Evolutionary conservation across 2,113 vertebrate genomes (phyloP).

Genomic region (Neodon shergylaensis): DNA sequence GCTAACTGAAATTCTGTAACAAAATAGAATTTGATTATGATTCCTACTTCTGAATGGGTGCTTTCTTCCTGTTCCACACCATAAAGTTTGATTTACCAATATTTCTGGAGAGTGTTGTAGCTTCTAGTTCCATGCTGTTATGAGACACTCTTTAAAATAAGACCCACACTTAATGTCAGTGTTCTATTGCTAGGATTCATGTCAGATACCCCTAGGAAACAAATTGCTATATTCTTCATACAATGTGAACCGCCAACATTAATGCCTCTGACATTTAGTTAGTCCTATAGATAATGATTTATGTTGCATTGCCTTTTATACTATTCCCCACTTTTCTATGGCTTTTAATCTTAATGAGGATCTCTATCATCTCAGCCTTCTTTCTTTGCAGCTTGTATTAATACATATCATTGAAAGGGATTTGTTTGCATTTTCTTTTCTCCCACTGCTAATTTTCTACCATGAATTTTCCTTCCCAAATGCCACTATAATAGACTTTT

Average conservation of each 20-base stretch:
- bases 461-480: slow-evolving; percentile 55
- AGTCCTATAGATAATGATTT: slow-evolving; percentile 51
- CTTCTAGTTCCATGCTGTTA: slow-evolving; percentile 52
- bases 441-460: slow-evolving; percentile 26
- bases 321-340: slow-evolving; percentile 66
- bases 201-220: slow-evolving; percentile 75
- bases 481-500: slow-evolving; percentile 57
- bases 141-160: slow-evolving; percentile 75
- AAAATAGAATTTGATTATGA: slow-evolving; percentile 26
- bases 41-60: slow-evolving; percentile 45
- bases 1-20: slow-evolving; percentile 52
- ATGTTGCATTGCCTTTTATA: slow-evolving; percentile 63
- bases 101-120: slow-evolving; percentile 26
- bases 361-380: slow-evolving; percentile 48
- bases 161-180: slow-evolving; percentile 45
- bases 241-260: slow-evolving; percentile 70
- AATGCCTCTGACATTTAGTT: slow-evolving; percentile 69
- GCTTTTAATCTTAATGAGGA: slow-evolving; percentile 80
- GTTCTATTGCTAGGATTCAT: slow-evolving; percentile 66
- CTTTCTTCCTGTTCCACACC: slow-evolving; percentile 33
- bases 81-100: slow-evolving; percentile 56
- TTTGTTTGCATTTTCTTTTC: slow-evolving; percentile 44
- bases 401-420: slow-evolving; percentile 25
- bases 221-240: slow-evolving; percentile 75
- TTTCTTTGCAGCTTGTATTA: slow-evolving; percentile 59